Conservation (phyloP, 35 echinoderm and acorn worm genomes). For the Apostichopus californicus region DNA sequence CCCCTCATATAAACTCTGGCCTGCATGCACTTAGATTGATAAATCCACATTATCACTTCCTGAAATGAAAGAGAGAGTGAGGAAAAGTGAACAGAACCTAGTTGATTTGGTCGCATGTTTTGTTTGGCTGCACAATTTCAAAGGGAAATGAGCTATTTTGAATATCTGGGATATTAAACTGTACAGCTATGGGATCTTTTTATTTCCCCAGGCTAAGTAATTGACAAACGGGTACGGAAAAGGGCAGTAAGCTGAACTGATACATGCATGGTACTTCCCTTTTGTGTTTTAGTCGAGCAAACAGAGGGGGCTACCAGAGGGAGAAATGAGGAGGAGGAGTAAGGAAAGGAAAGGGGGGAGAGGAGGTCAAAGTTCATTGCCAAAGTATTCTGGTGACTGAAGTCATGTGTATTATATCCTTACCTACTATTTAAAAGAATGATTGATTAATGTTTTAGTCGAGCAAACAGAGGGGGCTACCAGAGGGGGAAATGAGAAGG, state of each 20-base stretch:
- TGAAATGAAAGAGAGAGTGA: neutral
- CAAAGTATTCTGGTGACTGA: no score
- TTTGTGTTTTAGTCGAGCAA: neutral
- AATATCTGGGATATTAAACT: neutral
- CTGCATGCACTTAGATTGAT: no score
- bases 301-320: neutral
- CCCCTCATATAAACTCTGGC: no score
- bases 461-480: neutral
- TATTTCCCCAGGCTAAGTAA: neutral
- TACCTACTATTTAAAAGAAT: no score
- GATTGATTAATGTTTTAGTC: neutral
- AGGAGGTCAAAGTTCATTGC: no score
- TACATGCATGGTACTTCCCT: neutral
- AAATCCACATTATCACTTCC: neutral
- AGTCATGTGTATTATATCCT: no score
- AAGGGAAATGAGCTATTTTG: slow-evolving; percentile 1
- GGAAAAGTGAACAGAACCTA: neutral
- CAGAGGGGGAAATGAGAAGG: neutral
- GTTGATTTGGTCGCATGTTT: neutral
- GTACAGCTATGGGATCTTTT: neutral
- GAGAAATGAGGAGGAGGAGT: neutral
- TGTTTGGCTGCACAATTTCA: neutral
- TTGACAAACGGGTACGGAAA: neutral
- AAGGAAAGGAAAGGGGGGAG: no score
- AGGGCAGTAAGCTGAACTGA: neutral